phyloP scores from a whole-genome alignment of 2,797 vertebrate species.

The Aphelocoma californica region DNA sequence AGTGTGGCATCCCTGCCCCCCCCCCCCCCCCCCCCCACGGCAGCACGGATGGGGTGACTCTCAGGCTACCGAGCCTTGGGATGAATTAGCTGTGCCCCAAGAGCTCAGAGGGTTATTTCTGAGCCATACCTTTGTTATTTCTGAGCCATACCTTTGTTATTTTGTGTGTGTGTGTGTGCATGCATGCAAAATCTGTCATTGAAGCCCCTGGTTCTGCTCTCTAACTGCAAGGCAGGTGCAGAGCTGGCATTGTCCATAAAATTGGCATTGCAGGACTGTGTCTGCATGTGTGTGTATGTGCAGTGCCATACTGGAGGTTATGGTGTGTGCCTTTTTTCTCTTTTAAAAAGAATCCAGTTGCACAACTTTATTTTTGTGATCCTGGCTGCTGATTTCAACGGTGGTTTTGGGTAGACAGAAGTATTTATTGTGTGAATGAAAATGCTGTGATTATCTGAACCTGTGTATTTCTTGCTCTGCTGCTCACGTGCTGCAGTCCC shows the following conservation, averaged over 20 bases:
- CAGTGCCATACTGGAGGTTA: background rate
- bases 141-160: background rate
- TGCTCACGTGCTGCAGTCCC: background rate
- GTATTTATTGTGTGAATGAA: background rate
- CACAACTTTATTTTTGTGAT: background rate
- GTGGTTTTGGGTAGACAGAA: background rate
- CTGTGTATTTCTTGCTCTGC: background rate
- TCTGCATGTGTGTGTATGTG: background rate
- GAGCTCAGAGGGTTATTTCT: background rate
- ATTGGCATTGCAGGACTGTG: background rate
- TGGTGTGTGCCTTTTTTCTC: background rate
- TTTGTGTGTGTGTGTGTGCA: background rate
- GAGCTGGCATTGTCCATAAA: background rate
- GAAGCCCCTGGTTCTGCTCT: background rate
- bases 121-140: background rate
- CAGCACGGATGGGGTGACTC: background rate
- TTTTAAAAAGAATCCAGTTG: background rate
- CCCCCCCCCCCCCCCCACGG: rapidly evolving
- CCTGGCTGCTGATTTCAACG: background rate
- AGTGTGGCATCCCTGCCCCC: background rate
- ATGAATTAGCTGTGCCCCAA: conserved; percentile 8
- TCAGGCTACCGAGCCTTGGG: background rate
- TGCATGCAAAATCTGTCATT: background rate
- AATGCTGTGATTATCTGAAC: background rate
- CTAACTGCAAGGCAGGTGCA: background rate